These are phyloP conservation scores for Python bivittatus DNA, from an alignment of 2,113 vertebrate species.

Conservation along the genomic window DNA sequence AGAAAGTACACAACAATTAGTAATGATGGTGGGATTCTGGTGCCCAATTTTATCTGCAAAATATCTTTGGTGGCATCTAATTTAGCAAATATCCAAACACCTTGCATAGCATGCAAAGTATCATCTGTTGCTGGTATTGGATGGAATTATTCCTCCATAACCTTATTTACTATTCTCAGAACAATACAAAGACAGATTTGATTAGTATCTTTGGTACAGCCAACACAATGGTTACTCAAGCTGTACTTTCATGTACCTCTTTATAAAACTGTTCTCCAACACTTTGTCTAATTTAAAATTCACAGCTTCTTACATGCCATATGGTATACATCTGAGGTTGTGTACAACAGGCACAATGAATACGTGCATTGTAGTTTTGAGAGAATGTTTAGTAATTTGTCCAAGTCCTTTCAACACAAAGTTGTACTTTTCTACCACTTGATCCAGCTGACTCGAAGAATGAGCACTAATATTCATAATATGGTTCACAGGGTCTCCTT, in stretches of 20 bases:
- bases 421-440: not conserved
- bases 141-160: not conserved
- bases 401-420: not conserved
- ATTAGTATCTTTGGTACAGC: not conserved
- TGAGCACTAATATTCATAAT: not conserved
- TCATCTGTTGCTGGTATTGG: not conserved
- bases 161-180: not conserved
- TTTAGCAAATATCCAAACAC: not conserved
- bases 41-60: no score
- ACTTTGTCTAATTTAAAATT: not conserved
- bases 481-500: not conserved
- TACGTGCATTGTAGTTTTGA: not conserved
- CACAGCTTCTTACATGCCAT: not conserved
- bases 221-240: not conserved
- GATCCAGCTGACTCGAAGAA: not conserved
- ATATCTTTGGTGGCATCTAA: not conserved
- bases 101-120: not conserved
- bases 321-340: not conserved
- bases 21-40: no score
- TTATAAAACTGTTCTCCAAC: not conserved
- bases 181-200: not conserved
- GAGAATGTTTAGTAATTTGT: not conserved
- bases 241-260: not conserved
- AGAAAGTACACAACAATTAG: no score
- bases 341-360: not conserved